Evolutionary conservation across 2,797 vertebrate species (phyloP), one percentile per base, ranked within the genome.

Genomic region (Dicrostonyx torquatus): DNA sequence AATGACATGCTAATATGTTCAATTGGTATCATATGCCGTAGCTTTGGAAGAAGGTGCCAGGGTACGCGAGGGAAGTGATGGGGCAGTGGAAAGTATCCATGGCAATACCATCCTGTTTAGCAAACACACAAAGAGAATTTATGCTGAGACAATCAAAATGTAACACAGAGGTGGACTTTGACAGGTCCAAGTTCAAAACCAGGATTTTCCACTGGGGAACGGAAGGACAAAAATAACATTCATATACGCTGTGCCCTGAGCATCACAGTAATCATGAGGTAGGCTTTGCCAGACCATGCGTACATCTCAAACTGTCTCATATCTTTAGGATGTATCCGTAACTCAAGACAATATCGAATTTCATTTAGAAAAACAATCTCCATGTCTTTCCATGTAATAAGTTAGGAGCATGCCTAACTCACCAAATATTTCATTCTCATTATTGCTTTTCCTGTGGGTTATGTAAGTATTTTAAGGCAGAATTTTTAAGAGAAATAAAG

Each of bases 41-140:
- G 80, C 90, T 97, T 82, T 94, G 53, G 95, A 82, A 92, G 87
- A 97, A 97, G 86, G 22, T 55, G 84, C n/a, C 86, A 26, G n/a
- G 29, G 68, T 85, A 48, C 92, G 90, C 75, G 87, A 89, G 95
- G 82, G 91, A 83, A 37, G n/a, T 85, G 31, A 77, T 58, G 43
- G 84, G 8, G 84, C 86, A 2, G 17, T 94, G 90, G 91, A 34
- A 64, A 62, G 97, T 98, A 97, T 96, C 97, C 97, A 98, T 98
- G 97, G 97, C 17, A 94, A 98, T 97, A 76, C 15, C 66, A 60
- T 34, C 31, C 90, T 98, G 98, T 98, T 98, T 97, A 98, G 96
- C 90, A 98, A 97, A 98, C 96, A 96, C 70, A 53, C 76, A 86
- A 97, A 97, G 97, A 87, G 97, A 97, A 98, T 93, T 90, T 77